Evolutionary conservation across 2,888 invertebrate species (phyloP).

Genomic region (Blomia tropicalis): DNA sequence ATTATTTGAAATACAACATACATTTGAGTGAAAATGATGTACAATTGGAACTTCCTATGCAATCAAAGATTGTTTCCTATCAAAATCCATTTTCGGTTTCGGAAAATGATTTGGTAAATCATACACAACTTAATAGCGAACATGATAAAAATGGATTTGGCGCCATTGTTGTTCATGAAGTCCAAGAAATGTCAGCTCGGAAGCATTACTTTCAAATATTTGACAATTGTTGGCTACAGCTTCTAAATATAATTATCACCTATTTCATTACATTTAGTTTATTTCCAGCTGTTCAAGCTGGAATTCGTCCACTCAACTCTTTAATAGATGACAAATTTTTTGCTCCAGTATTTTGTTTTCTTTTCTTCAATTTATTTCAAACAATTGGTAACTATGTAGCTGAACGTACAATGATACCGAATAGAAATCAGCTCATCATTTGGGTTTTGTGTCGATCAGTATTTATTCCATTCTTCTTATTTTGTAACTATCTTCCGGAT

Average conservation of each 20-base stretch:
- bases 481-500: conserved; percentile 67
- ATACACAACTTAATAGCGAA: neutral
- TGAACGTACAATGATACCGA: neutral
- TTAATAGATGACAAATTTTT: conserved; percentile 43
- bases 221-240: conserved; percentile 1
- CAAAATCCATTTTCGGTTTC: neutral
- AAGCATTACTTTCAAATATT: neutral
- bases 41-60: too few relatives aligned
- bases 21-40: neutral
- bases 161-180: neutral
- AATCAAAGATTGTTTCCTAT: neutral
- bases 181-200: neutral
- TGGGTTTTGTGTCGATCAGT: conserved; percentile 52
- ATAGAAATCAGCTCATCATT: conserved; percentile 49
- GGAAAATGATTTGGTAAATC: neutral
- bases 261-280: conserved; percentile 3
- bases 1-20: neutral
- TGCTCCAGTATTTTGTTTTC: conserved; percentile 60
- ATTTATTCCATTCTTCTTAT: conserved; percentile 71
- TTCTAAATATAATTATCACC: neutral
- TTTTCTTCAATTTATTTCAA: conserved; percentile 80
- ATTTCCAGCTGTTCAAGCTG: conserved; percentile 16
- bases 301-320: neutral
- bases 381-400: conserved; percentile 57
- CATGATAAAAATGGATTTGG: too few relatives aligned